Evolutionary conservation across 1,140 invertebrate species (phyloP).

Genomic region (Zophobas morio): DNA sequence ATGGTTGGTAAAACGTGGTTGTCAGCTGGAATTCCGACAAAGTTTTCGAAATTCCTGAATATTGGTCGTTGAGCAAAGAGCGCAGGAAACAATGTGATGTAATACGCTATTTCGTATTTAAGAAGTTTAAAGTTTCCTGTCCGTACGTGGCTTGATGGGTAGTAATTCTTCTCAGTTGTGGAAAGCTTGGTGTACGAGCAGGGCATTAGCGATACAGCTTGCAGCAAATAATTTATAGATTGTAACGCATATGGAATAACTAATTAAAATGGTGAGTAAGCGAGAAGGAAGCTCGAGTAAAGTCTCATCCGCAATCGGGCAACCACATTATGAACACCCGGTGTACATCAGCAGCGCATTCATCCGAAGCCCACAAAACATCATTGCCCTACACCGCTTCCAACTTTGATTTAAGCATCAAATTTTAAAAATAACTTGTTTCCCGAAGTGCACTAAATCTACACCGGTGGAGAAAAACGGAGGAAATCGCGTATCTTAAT

Average conservation of each 20-base stretch:
- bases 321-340: conserved; percentile 63
- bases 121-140: conserved; percentile 14
- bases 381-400: conserved; percentile 45
- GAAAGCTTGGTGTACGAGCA: background rate
- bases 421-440: conserved; percentile 47
- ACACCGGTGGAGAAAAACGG: conserved; percentile 9
- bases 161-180: conserved; percentile 5
- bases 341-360: conserved; percentile 54
- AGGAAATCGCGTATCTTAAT: conserved; percentile 25
- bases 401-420: conserved; percentile 46
- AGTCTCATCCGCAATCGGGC: conserved; percentile 55
- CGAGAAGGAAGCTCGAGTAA: conserved; percentile 53
- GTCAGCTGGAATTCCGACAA: conserved; percentile 42
- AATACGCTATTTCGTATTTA: conserved; percentile 24
- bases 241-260: conserved; percentile 61
- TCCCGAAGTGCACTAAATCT: conserved; percentile 20
- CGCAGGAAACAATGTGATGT: conserved; percentile 22
- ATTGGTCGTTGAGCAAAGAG: conserved; percentile 37
- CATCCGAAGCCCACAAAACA: conserved; percentile 46
- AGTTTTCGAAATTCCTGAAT: conserved; percentile 44
- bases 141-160: conserved; percentile 10
- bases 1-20: conserved; percentile 42
- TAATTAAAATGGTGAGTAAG: conserved; percentile 61
- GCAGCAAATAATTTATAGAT: conserved; percentile 59
- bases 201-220: conserved; percentile 22